phyloP scores from a whole-genome alignment of 2,888 invertebrate genomes.

The Sinhomidia bicolor region DNA sequence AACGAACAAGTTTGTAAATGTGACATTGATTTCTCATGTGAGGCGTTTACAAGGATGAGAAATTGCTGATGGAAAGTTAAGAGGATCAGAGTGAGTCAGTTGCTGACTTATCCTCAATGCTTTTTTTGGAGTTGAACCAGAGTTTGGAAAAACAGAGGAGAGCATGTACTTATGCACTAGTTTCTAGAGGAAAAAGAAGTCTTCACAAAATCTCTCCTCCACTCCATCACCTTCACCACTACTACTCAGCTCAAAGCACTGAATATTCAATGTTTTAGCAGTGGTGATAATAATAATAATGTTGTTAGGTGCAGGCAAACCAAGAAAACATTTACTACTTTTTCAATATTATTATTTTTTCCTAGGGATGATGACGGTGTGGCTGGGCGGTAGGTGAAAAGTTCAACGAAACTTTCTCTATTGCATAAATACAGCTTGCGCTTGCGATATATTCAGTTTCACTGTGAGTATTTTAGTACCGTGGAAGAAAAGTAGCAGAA shows the following conservation, averaged over 20 bases:
- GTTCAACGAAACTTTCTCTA: conserved; percentile 47
- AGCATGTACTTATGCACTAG: neutral
- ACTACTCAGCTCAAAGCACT: neutral
- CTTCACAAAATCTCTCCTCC: neutral
- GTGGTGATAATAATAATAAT: neutral
- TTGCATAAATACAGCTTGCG: neutral
- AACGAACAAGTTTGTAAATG: neutral
- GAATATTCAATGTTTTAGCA: conserved; percentile 6
- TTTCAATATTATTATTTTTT: no score
- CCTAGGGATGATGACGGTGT: no score
- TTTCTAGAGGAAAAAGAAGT: conserved; percentile 24
- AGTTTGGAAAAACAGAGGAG: conserved; percentile 47
- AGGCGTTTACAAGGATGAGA: neutral
- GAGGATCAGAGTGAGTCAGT: conserved; percentile 58
- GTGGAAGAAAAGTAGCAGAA: no score
- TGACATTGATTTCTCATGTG: conserved; percentile 21
- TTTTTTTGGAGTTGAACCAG: conserved; percentile 34
- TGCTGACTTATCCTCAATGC: conserved; percentile 55
- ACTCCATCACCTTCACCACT: neutral
- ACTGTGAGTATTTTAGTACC: no score
- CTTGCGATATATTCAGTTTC: neutral
- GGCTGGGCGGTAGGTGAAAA: conserved; percentile 29
- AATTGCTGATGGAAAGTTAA: conserved; percentile 44
- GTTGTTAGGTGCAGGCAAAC: neutral
- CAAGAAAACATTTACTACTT: conserved; percentile 18